These are phyloP conservation scores for Hippocampus zosterae DNA, from an alignment of 2,113 vertebrate genomes.

Conservation along the genomic window DNA sequence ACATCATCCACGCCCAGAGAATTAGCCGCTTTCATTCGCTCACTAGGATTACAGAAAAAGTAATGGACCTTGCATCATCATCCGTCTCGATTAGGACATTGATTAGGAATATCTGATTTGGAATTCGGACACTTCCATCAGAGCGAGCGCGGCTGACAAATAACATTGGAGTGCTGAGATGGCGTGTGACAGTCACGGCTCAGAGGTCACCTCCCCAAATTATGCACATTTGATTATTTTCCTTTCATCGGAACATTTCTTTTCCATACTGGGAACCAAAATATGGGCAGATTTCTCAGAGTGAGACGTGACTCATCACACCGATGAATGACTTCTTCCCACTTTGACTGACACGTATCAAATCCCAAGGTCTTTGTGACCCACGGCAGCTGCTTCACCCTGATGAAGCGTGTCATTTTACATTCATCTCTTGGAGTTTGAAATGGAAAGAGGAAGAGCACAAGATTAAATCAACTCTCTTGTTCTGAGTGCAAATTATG, in stretches of 20 bases:
- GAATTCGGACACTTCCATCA: constrained; percentile 46
- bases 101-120: constrained; percentile 50
- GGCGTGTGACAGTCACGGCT: constrained; percentile 49
- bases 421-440: constrained; percentile 14
- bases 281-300: constrained; percentile 42
- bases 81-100: constrained; percentile 62
- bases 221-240: constrained; percentile 51
- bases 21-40: constrained; percentile 51
- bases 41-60: constrained; percentile 51
- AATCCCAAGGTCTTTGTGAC: constrained; percentile 32
- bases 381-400: constrained; percentile 19
- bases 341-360: constrained; percentile 23
- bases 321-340: constrained; percentile 37
- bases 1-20: constrained; percentile 31
- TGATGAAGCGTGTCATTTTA: constrained; percentile 7
- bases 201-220: constrained; percentile 40
- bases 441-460: constrained; percentile 13
- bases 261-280: constrained; percentile 26
- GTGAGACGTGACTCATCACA: constrained; percentile 22
- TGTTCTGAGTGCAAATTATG: constrained; percentile 11
- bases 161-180: constrained; percentile 31
- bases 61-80: constrained; percentile 59
- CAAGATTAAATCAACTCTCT: constrained; percentile 32
- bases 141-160: constrained; percentile 43
- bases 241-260: constrained; percentile 32